A percentile compares a stretch with the other conserved stretches of the same genome.
Evolutionary conservation across 2,888 invertebrate species (phyloP).

Genomic region (Philhelius pedissequus): DNA sequence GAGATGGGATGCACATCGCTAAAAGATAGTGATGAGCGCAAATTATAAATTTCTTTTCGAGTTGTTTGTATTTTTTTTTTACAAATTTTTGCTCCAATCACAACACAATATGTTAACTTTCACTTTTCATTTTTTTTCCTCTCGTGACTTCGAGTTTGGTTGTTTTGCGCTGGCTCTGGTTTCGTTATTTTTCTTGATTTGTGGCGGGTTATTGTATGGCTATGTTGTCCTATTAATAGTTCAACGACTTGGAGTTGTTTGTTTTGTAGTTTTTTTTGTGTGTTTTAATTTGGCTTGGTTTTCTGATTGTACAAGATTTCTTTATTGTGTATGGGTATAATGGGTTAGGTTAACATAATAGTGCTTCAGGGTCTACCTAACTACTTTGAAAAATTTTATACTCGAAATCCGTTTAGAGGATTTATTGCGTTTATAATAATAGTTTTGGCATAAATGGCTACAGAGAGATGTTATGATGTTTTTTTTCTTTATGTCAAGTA

Average conservation of each 20-base stretch:
- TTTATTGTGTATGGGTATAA: constrained; percentile 8
- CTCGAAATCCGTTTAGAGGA: constrained; percentile 57
- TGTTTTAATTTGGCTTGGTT: background rate
- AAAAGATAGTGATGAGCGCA: constrained; percentile 25
- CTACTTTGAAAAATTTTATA: constrained; percentile 41
- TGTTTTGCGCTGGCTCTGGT: constrained; percentile 13
- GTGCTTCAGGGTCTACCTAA: constrained; percentile 56
- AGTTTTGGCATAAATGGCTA: constrained; percentile 31
- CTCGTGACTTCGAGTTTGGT: constrained; percentile 32
- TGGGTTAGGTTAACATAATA: constrained; percentile 41
- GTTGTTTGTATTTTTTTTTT: background rate
- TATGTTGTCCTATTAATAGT: constrained; percentile 55
- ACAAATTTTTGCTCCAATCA: constrained; percentile 35
- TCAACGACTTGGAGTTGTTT: constrained; percentile 56
- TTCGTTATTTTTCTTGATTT: constrained; percentile 16
- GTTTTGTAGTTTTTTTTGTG: constrained; percentile 9
- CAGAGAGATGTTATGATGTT: constrained; percentile 11
- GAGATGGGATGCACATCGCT: constrained; percentile 9
- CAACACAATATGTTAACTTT: constrained; percentile 52
- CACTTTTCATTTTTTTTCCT: constrained; percentile 45
- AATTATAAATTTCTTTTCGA: constrained; percentile 36
- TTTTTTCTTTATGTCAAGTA: constrained; percentile 47
- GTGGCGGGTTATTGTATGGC: constrained; percentile 13
- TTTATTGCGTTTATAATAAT: constrained; percentile 55
- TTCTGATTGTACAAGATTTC: constrained; percentile 5